Evolutionary conservation across 2,113 vertebrate genomes (phyloP).

Genomic region (Atractosteus spatula): DNA sequence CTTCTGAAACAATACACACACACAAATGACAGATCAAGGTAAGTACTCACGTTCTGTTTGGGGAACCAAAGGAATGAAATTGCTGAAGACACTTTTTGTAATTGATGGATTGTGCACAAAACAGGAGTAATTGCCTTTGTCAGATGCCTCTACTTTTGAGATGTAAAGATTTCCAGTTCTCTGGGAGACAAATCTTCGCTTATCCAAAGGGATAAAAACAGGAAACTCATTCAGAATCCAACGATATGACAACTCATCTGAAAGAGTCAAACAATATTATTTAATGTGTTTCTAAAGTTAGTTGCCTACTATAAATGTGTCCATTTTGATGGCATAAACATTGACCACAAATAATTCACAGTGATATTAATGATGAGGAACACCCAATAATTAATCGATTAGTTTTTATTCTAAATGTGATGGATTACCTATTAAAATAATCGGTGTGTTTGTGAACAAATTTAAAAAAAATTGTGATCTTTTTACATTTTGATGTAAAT

Average conservation of each 20-base stretch:
- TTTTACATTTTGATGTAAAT: no score
- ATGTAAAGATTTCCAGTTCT: constrained; percentile 94
- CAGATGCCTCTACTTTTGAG: constrained; percentile 84
- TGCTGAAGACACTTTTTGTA: constrained; percentile 97
- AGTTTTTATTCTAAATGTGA: no score
- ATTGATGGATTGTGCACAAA: constrained; percentile 90
- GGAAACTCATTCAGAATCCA: constrained; percentile 98
- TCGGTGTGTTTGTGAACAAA: no score
- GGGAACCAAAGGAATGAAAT: constrained; percentile 90
- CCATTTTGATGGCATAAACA: neutral
- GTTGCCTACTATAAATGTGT: neutral
- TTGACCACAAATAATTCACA: no score
- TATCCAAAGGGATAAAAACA: constrained; percentile 87
- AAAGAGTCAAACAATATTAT: constrained; percentile 11
- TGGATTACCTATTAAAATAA: no score
- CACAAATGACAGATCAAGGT: neutral
- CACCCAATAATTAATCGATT: no score
- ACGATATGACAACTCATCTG: constrained; percentile 90
- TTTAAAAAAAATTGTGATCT: no score
- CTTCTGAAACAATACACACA: neutral
- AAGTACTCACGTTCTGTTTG: constrained; percentile 79
- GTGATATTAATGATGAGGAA: no score
- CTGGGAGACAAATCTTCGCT: constrained; percentile 91
- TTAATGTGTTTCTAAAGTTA: neutral
- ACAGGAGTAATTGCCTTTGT: constrained; percentile 95